Evolutionary conservation across 2,888 invertebrate genomes (phyloP).

Genomic region (Agrilus cyanescens): DNA sequence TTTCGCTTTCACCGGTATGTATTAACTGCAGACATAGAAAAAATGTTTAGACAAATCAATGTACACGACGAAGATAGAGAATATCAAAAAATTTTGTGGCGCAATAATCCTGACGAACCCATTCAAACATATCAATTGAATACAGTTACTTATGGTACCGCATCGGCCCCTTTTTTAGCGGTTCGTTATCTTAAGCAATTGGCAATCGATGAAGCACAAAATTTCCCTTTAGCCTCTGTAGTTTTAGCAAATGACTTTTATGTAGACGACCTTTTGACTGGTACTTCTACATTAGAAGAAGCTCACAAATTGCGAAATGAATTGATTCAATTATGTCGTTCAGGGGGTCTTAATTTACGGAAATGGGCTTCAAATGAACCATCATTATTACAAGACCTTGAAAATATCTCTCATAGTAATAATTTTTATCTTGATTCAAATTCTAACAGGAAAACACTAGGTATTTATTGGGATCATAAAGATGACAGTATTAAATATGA

Average conservation of each 20-base stretch:
- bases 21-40: constrained; percentile 17
- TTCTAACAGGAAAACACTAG: neutral
- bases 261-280: constrained; percentile 3
- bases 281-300: neutral
- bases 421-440: neutral
- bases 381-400: too few relatives aligned
- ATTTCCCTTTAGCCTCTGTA: constrained; percentile 6
- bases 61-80: constrained; percentile 10
- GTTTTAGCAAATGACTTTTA: constrained; percentile 1
- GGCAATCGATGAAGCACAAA: constrained; percentile 2
- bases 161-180: too few relatives aligned
- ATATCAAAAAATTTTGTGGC: constrained; percentile 15
- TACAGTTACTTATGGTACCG: too few relatives aligned
- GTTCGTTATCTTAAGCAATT: too few relatives aligned
- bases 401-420: neutral
- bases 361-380: too few relatives aligned
- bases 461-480: too few relatives aligned
- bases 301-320: neutral
- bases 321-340: too few relatives aligned
- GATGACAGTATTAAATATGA: too few relatives aligned
- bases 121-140: constrained; percentile 7
- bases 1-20: constrained; percentile 10
- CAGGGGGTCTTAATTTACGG: too few relatives aligned
- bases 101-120: constrained; percentile 5
- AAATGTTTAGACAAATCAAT: constrained; percentile 19